Conservation (phyloP, 23 tunicate species). For the Diplosoma virens region DNA sequence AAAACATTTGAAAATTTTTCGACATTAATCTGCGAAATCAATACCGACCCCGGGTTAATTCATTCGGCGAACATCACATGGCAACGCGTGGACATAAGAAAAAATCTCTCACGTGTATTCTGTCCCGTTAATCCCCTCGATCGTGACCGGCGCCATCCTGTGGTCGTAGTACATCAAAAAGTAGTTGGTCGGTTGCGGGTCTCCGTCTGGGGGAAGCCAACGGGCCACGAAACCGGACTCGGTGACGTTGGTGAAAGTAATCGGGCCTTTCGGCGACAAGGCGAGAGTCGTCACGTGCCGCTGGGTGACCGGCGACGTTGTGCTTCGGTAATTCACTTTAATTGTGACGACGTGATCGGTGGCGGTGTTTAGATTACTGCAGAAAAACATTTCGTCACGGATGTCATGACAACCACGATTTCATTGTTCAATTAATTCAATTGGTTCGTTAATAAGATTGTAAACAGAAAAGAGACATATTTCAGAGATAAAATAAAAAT, state of each 20-base stretch:
- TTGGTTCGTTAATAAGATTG: too few species aligned
- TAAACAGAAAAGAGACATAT: too few species aligned
- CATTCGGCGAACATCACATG: too few species aligned
- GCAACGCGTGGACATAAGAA: too few species aligned
- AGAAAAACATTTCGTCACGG: too few species aligned
- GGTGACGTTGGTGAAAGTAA: conserved; percentile 49
- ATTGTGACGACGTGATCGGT: conserved; percentile 44
- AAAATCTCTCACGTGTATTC: too few species aligned
- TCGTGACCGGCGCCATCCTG: conserved; percentile 7
- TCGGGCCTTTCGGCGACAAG: conserved; percentile 59
- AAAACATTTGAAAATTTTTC: too few species aligned
- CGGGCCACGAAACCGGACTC: conserved; percentile 45
- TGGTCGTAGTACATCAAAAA: conserved; percentile 34
- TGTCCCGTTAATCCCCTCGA: conserved; percentile 25
- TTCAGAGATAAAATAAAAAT: too few species aligned
- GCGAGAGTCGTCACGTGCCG: conserved; percentile 31
- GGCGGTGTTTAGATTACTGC: conserved; percentile 39
- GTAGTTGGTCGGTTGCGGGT: conserved; percentile 32
- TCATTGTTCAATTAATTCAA: too few species aligned
- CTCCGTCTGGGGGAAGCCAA: conserved; percentile 34
- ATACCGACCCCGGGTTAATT: too few species aligned
- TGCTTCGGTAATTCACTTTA: conserved; percentile 17
- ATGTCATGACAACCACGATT: too few species aligned
- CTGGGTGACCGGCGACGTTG: background rate
- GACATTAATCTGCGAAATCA: too few species aligned